phyloP scores from a whole-genome alignment of 2,888 invertebrate species.

The Cerastis rubricosa region DNA sequence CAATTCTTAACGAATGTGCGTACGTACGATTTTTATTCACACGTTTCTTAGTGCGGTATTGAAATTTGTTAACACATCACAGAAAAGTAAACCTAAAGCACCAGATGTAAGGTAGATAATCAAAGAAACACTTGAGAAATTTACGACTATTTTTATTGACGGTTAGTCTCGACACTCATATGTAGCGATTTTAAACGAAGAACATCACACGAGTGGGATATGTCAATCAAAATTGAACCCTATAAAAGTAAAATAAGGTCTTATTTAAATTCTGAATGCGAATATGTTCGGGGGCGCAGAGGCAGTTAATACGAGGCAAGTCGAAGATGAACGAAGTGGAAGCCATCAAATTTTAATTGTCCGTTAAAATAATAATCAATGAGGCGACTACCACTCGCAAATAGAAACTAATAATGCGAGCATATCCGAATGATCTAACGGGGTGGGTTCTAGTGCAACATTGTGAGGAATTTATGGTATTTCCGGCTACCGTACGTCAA shows the following conservation, averaged over 20 bases:
- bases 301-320: slow-evolving; percentile 78
- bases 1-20: slow-evolving; percentile 91
- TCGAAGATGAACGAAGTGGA: slow-evolving; percentile 89
- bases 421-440: slow-evolving; percentile 58
- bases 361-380: slow-evolving; percentile 91
- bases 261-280: slow-evolving; percentile 60
- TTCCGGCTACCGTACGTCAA: slow-evolving; percentile 33
- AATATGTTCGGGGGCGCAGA: slow-evolving; percentile 61
- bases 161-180: slow-evolving; percentile 89
- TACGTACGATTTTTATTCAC: slow-evolving; percentile 90
- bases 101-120: slow-evolving; percentile 67
- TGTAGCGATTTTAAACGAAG: slow-evolving; percentile 81
- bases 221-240: slow-evolving; percentile 72
- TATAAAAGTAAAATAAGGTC: slow-evolving; percentile 70
- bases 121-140: slow-evolving; percentile 70
- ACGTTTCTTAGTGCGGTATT: slow-evolving; percentile 83
- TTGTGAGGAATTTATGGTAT: slow-evolving; percentile 46
- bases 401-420: slow-evolving; percentile 81
- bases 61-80: slow-evolving; percentile 58
- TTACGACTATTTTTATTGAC: slow-evolving; percentile 90
- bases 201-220: slow-evolving; percentile 74
- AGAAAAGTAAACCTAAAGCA: slow-evolving; percentile 45
- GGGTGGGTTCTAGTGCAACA: slow-evolving; percentile 52
- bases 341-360: slow-evolving; percentile 90
- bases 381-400: slow-evolving; percentile 86